Evolutionary conservation across 2,888 invertebrate species (phyloP).

Genomic region (Temnothorax ravouxi): DNA sequence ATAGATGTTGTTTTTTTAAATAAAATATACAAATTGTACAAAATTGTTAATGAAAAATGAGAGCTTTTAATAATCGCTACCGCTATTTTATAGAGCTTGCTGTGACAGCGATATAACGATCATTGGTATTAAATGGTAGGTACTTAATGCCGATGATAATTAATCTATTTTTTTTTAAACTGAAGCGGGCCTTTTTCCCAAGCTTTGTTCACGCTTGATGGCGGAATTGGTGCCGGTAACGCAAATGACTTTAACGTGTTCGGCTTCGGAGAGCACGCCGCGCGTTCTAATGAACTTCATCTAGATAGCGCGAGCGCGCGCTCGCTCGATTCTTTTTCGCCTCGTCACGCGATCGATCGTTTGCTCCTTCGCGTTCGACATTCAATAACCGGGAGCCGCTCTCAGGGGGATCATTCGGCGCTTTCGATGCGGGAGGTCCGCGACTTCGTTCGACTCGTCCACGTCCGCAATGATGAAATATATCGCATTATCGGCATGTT

Average conservation of each 20-base stretch:
- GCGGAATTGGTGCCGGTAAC: not conserved
- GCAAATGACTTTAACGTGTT: constrained; percentile 33
- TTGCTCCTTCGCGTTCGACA: constrained; percentile 37
- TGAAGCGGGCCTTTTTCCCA: not conserved
- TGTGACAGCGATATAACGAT: not conserved
- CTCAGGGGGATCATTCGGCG: constrained; percentile 41
- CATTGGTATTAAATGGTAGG: constrained; percentile 25
- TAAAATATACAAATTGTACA: not conserved
- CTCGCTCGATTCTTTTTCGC: constrained; percentile 45
- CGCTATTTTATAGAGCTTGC: not conserved
- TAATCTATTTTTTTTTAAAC: constrained; percentile 18
- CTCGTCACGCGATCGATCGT: constrained; percentile 54
- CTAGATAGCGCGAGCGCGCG: constrained; percentile 38
- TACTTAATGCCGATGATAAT: constrained; percentile 22
- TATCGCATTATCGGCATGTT: constrained; percentile 37
- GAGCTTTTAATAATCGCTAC: not conserved
- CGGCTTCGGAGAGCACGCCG: constrained; percentile 7
- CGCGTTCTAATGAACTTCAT: constrained; percentile 53
- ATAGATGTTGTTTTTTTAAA: not conserved
- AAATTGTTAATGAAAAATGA: not conserved
- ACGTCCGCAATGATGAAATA: constrained; percentile 41
- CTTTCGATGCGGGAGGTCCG: constrained; percentile 46
- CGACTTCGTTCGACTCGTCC: constrained; percentile 27
- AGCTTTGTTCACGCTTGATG: not conserved
- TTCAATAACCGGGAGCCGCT: constrained; percentile 47